Conservation (phyloP, 53 echinoderm and acorn worm genomes). For the Holothuria scabra region DNA sequence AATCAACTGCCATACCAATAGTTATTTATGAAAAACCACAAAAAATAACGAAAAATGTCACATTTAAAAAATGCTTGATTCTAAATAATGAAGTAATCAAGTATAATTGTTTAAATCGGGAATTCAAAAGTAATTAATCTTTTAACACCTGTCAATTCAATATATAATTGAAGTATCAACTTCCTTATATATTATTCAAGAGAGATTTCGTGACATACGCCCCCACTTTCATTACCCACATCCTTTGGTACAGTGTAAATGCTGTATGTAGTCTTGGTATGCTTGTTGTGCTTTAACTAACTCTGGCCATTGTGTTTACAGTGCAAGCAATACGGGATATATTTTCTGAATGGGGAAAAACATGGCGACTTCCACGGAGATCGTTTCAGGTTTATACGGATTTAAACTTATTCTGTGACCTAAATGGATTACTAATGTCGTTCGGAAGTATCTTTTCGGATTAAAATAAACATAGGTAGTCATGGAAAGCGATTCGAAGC, state of each 20-base stretch:
- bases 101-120: background rate
- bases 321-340: slow-evolving; percentile 5
- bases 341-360: background rate
- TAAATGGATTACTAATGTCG: slow-evolving; percentile 5
- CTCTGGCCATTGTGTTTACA: slow-evolving; percentile 31
- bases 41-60: too few species aligned
- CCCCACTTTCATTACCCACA: slow-evolving; percentile 19
- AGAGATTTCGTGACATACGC: slow-evolving; percentile 16
- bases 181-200: slow-evolving; percentile 1
- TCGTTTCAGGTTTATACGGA: background rate
- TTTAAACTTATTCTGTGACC: slow-evolving; percentile 25
- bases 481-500: slow-evolving; percentile 85
- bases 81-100: background rate
- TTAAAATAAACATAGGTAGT: slow-evolving; percentile 33
- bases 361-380: slow-evolving; percentile 27
- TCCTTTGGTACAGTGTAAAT: background rate
- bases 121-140: background rate
- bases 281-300: slow-evolving; percentile 27
- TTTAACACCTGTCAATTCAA: too few species aligned
- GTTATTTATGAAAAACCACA: too few species aligned
- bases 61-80: too few species aligned
- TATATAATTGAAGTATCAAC: too few species aligned
- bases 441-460: slow-evolving; percentile 23
- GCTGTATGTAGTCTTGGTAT: background rate
- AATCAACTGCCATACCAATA: too few species aligned